Evolutionary conservation across 2,888 invertebrate genomes (phyloP).

Genomic region (Willowsia nigromaculata): DNA sequence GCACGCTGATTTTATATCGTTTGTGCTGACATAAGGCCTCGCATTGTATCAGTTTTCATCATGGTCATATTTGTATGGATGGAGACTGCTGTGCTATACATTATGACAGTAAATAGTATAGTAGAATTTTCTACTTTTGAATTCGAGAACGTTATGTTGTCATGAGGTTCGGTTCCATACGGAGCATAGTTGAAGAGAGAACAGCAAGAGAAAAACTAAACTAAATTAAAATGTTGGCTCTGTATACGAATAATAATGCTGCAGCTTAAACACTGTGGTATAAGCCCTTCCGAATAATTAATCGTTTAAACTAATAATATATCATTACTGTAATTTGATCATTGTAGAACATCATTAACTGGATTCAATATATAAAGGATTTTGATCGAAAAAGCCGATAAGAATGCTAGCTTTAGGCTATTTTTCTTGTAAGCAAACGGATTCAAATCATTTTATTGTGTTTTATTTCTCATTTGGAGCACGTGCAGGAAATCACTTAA

Average conservation of each 20-base stretch:
- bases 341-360: background rate
- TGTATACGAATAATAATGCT: background rate
- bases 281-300: slow-evolving; percentile 28
- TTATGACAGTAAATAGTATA: too few relatives aligned
- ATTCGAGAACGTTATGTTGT: too few relatives aligned
- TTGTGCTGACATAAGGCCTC: background rate
- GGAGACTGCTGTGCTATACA: background rate
- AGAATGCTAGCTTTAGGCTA: background rate
- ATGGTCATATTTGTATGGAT: background rate
- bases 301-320: slow-evolving; percentile 49
- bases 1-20: background rate
- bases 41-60: background rate
- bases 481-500: slow-evolving; percentile 23
- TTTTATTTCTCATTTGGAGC: too few relatives aligned
- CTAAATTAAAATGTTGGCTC: background rate
- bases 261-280: background rate
- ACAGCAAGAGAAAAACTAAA: background rate
- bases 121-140: too few relatives aligned
- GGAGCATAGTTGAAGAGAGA: background rate
- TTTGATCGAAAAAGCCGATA: background rate
- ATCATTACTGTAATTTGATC: slow-evolving; percentile 52
- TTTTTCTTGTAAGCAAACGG: background rate
- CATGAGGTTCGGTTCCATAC: too few relatives aligned
- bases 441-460: background rate
- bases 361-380: background rate